Conservation (phyloP, 2,888 invertebrate species). For the Nudaria mundana region DNA sequence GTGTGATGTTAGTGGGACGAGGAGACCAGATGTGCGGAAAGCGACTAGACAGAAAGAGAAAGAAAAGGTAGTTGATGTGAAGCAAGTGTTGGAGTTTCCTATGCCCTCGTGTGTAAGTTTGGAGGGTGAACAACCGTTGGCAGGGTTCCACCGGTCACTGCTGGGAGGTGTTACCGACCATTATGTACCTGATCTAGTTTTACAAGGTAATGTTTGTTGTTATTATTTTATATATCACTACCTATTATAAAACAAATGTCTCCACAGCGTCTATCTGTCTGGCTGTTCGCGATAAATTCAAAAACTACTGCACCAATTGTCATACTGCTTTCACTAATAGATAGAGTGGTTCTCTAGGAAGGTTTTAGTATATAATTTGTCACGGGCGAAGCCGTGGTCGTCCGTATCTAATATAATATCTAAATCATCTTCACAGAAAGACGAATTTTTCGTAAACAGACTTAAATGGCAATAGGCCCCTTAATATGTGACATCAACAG, state of each 20-base stretch:
- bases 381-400: too few species aligned
- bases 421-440: too few species aligned
- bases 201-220: conserved; percentile 80
- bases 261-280: too few species aligned
- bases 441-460: too few species aligned
- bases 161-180: conserved; percentile 83
- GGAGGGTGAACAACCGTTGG: conserved; percentile 20
- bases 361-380: too few species aligned
- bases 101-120: conserved; percentile 55
- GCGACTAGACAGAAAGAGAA: conserved; percentile 24
- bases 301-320: too few species aligned
- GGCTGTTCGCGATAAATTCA: too few species aligned
- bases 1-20: conserved; percentile 24
- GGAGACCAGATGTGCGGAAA: conserved; percentile 27
- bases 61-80: conserved; percentile 49
- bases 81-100: conserved; percentile 79
- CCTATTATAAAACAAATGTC: not conserved
- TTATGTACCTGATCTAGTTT: conserved; percentile 87
- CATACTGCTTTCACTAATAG: too few species aligned
- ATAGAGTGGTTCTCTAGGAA: too few species aligned
- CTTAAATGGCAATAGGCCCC: too few species aligned
- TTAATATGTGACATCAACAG: too few species aligned
- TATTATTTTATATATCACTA: not conserved
- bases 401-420: too few species aligned
- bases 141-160: conserved; percentile 82